phyloP scores from a whole-genome alignment of 1,140 invertebrate species.

The Zaprionus ghesquierei region DNA sequence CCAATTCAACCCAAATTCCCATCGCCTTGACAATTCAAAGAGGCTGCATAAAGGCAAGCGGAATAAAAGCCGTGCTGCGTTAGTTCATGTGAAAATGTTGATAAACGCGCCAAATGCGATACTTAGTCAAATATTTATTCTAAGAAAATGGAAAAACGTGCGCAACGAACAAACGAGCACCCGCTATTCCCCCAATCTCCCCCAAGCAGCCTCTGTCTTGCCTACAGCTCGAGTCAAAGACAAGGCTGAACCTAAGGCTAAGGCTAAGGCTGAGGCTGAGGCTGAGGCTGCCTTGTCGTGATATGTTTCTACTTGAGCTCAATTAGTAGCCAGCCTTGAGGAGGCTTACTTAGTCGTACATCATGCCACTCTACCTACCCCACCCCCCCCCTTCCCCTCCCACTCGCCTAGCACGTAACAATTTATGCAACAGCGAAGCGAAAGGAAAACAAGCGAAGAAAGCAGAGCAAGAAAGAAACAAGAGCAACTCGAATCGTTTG shows the following conservation, averaged over 20 bases:
- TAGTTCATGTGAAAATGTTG: constrained; percentile 45
- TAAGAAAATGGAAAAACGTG: constrained; percentile 31
- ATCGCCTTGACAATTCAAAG: constrained; percentile 8
- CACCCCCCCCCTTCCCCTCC: too few species aligned
- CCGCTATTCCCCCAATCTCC: not conserved
- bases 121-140: constrained; percentile 38
- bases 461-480: not conserved
- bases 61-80: constrained; percentile 21
- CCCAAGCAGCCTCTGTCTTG: too few species aligned
- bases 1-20: not conserved
- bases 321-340: constrained; percentile 36
- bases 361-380: not conserved
- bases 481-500: constrained; percentile 36
- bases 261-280: not conserved
- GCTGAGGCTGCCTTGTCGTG: not conserved
- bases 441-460: constrained; percentile 20
- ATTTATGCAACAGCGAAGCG: constrained; percentile 22
- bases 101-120: constrained; percentile 34
- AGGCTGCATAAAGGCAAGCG: constrained; percentile 1
- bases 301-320: constrained; percentile 30
- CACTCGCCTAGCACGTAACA: not conserved
- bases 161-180: not conserved
- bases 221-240: constrained; percentile 4
- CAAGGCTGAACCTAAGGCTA: not conserved
- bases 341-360: constrained; percentile 5